A percentile compares a stretch with the other conserved stretches of the same genome.
These are phyloP conservation scores for Rhabdomys dilectus DNA, from an alignment of 2,113 vertebrate species.

Conservation along the genomic window DNA sequence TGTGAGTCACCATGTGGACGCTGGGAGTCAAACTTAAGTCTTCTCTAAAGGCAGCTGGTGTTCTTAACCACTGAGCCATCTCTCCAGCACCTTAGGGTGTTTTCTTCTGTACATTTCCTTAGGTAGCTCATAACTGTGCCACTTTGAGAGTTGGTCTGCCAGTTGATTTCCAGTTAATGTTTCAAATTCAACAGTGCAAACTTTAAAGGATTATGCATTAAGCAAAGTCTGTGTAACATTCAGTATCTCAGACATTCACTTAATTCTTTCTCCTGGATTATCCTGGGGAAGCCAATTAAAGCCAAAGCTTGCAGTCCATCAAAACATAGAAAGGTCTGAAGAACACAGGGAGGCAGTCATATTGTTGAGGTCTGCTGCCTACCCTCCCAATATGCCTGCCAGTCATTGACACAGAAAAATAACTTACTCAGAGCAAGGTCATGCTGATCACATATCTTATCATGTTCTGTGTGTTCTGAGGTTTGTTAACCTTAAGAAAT, in stretches of 20 bases:
- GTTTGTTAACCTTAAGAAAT: too few relatives aligned
- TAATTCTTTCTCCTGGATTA: background rate
- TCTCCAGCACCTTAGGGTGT: background rate
- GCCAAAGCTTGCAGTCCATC: background rate
- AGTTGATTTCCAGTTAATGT: slow-evolving; percentile 24
- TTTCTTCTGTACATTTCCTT: background rate
- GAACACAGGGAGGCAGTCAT: background rate
- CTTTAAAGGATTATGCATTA: background rate
- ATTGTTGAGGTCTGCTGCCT: too few relatives aligned
- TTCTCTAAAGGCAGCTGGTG: background rate
- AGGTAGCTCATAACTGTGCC: background rate
- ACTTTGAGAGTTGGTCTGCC: background rate
- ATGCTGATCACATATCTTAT: too few relatives aligned
- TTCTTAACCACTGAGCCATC: background rate
- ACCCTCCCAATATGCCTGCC: too few relatives aligned
- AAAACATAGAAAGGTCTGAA: background rate
- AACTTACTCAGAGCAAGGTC: too few relatives aligned
- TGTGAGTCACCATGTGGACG: background rate
- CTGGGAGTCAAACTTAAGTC: background rate
- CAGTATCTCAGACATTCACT: background rate
- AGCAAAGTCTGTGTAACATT: background rate
- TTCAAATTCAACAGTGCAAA: background rate
- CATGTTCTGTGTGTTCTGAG: too few relatives aligned
- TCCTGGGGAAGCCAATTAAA: background rate
- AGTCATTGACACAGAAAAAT: too few relatives aligned